Conservation (phyloP, 2,797 vertebrate genomes). For the Aplochiton taeniatus region DNA sequence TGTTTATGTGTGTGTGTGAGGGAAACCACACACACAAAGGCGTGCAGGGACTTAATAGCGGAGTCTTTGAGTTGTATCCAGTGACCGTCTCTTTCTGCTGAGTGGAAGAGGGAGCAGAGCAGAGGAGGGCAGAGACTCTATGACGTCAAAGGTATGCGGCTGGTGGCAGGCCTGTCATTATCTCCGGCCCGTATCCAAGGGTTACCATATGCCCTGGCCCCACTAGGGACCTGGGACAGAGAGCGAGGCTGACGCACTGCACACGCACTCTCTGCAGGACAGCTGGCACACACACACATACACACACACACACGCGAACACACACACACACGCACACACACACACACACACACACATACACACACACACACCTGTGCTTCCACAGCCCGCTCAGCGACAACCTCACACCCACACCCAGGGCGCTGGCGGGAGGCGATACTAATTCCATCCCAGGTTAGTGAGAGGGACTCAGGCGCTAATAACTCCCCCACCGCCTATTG, state of each 20-base stretch:
- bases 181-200: slow-evolving; percentile 63
- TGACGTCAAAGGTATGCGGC: slow-evolving; percentile 58
- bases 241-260: slow-evolving; percentile 67
- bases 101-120: background rate
- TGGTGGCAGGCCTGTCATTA: slow-evolving; percentile 54
- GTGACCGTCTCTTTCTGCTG: too few species aligned
- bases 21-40: too few species aligned
- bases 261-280: slow-evolving; percentile 53
- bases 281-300: slow-evolving; percentile 52
- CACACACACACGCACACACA: slow-evolving; percentile 22
- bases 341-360: slow-evolving; percentile 33
- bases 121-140: slow-evolving; percentile 7
- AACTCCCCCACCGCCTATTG: slow-evolving; percentile 64
- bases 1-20: too few species aligned
- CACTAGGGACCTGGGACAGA: slow-evolving; percentile 55
- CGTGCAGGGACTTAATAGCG: too few species aligned
- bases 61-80: too few species aligned
- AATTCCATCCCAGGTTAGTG: slow-evolving; percentile 57
- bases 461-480: slow-evolving; percentile 64
- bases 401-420: slow-evolving; percentile 35
- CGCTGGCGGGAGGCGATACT: slow-evolving; percentile 43
- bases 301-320: slow-evolving; percentile 23
- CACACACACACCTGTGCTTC: background rate
- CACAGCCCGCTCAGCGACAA: background rate
- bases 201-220: slow-evolving; percentile 71